phyloP scores from a whole-genome alignment of 2,888 invertebrate genomes.

The Leptinotarsa peninsularis region DNA sequence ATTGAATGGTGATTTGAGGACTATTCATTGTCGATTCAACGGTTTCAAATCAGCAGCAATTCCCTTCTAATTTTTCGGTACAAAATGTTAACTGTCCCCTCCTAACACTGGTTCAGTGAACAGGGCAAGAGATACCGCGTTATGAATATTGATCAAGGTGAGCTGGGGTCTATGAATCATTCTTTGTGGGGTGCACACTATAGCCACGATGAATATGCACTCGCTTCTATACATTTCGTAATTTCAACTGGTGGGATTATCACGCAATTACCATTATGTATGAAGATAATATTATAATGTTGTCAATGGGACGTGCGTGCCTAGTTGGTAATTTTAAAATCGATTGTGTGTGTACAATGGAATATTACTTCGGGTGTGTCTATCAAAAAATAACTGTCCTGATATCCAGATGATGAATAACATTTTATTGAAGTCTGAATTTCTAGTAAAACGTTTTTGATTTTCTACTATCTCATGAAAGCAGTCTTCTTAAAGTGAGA shows the following conservation, averaged over 20 bases:
- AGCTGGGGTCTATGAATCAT: constrained; percentile 34
- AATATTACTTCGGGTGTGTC: background rate
- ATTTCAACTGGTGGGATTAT: constrained; percentile 10
- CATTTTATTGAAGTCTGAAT: no score
- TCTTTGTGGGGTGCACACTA: constrained; percentile 29
- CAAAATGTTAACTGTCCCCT: background rate
- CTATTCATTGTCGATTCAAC: no score
- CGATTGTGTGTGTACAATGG: background rate
- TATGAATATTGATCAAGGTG: constrained; percentile 39
- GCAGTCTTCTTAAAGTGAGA: no score
- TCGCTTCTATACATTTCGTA: constrained; percentile 1
- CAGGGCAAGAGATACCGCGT: constrained; percentile 32
- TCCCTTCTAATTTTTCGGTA: no score
- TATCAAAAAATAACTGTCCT: background rate
- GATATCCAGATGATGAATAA: no score
- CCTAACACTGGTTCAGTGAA: constrained; percentile 28
- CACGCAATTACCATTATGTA: constrained; percentile 2
- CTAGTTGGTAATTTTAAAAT: background rate
- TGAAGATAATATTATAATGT: constrained; percentile 8
- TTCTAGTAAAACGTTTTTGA: no score
- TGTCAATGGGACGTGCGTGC: constrained; percentile 1
- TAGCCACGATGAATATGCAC: constrained; percentile 13
- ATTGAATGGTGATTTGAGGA: no score
- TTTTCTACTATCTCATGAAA: no score
- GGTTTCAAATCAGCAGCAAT: no score